Base-by-base conservation (phyloP, 2,888 invertebrate genomes). In the Epicampocera succincta region DNA sequence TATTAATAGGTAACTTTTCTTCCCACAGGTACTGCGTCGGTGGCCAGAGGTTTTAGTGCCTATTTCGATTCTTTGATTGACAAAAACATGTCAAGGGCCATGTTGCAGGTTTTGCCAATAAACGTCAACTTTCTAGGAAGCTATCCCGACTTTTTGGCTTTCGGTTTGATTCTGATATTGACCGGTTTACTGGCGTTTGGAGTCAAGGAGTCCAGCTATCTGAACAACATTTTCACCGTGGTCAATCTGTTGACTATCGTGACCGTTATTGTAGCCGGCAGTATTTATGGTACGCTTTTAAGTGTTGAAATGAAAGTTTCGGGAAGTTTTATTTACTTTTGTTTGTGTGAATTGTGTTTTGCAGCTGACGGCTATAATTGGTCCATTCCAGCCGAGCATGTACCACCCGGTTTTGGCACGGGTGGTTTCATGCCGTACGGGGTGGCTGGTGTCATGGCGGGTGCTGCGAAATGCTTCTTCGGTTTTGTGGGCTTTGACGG, bases 401-500 rank as follows among this genome's bases (percentile, higher is more conserved):
- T 96, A n/a, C 93, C 93, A 0, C 86, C 89, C 0, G 94, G 93
- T 0, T 84, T 84, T 69, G 98, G 98, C 0, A 92, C 90, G 0
- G 99, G 98, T 0, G 99, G 99, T 0, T 99, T 98, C 90, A 93
- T 96, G 92, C 99, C 99, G 0, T 99, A 94, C 91, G 98, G 99
- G 0, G 89, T 98, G 33, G 93, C 95, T 0, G 98, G 97, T 0
- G 93, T 97, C 4, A 95, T 97, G 95, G 94, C 95, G 0, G 97
- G 97, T 0, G 91, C 97, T 0, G 96, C 97, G 0, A 96, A 95
- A 87, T 96, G 96, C 88, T 96, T 96, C 92, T 98, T 95, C 90
- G 98, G 97, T 15, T 99, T 98, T 90, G 97, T 99, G 6, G 98
- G 99, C 21, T 99, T 99, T 90, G 99, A 99, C 91, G 95, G 96